Evolutionary conservation across 2,888 invertebrate genomes (phyloP).

Genomic region (Orchesellides sinensis): DNA sequence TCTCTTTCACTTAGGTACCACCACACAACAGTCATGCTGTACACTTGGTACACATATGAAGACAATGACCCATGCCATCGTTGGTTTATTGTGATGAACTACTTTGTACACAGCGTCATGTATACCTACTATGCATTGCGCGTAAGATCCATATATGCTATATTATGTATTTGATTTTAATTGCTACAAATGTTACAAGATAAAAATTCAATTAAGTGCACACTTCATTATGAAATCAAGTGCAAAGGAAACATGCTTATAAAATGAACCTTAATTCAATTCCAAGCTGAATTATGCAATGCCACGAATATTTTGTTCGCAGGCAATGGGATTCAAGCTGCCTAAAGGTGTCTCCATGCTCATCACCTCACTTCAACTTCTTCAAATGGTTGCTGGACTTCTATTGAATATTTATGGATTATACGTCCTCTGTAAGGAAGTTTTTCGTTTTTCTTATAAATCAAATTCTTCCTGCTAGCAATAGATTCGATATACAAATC

Average conservation of each 20-base stretch:
- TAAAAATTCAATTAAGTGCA: no score
- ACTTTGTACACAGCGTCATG: constrained; percentile 94
- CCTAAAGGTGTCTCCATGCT: constrained; percentile 91
- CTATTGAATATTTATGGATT: constrained; percentile 84
- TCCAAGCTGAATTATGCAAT: no score
- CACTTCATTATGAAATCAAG: no score
- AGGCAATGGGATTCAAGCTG: constrained; percentile 89
- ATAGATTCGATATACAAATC: no score
- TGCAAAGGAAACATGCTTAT: no score
- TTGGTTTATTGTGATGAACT: constrained; percentile 97
- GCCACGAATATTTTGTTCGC: no score
- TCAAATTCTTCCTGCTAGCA: neutral
- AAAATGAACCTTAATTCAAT: no score
- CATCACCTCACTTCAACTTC: constrained; percentile 85
- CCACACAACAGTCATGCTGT: constrained; percentile 95
- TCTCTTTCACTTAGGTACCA: constrained; percentile 78
- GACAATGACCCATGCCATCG: constrained; percentile 93
- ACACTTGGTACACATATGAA: constrained; percentile 95
- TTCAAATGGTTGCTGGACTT: constrained; percentile 93
- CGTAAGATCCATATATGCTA: constrained; percentile 32
- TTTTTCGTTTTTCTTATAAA: neutral
- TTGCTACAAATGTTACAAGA: no score
- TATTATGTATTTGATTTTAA: neutral
- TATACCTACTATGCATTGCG: constrained; percentile 81
- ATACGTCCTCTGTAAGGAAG: constrained; percentile 78